These are phyloP conservation scores for Tachina grossa DNA, from an alignment of 2,888 invertebrate species.

Conservation along the genomic window DNA sequence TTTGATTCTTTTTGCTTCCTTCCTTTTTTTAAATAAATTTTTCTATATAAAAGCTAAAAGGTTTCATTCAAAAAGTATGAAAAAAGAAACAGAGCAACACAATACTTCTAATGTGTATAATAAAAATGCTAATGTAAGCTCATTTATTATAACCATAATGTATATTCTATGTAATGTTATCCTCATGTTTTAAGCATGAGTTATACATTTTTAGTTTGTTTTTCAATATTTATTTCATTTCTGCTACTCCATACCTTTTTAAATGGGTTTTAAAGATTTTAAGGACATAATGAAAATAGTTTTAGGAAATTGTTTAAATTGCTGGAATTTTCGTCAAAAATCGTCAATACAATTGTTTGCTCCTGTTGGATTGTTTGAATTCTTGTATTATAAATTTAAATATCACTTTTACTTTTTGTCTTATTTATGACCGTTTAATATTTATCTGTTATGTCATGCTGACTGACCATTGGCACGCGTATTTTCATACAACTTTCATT, in stretches of 20 bases:
- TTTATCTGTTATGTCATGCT: slow-evolving; percentile 48
- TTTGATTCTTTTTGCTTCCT: no score
- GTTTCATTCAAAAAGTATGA: slow-evolving; percentile 54
- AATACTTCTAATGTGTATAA: slow-evolving; percentile 68
- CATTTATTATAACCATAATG: slow-evolving; percentile 70
- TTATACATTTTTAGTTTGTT: slow-evolving; percentile 48
- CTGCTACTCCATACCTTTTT: neutral
- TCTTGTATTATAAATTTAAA: slow-evolving; percentile 34
- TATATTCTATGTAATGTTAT: slow-evolving; percentile 68
- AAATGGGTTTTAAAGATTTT: slow-evolving; percentile 21
- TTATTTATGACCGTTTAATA: slow-evolving; percentile 25
- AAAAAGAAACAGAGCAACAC: slow-evolving; percentile 42
- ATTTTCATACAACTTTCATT: slow-evolving; percentile 18
- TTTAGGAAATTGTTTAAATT: slow-evolving; percentile 2
- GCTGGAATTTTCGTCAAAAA: neutral
- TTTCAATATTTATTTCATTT: slow-evolving; percentile 7
- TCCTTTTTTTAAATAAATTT: slow-evolving; percentile 16
- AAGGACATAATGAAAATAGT: neutral
- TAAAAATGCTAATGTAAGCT: slow-evolving; percentile 65
- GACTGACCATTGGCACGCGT: slow-evolving; percentile 55
- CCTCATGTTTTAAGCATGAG: slow-evolving; percentile 62
- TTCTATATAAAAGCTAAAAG: slow-evolving; percentile 54
- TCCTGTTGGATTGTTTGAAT: slow-evolving; percentile 17
- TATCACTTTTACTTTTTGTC: slow-evolving; percentile 55
- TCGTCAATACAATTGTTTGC: neutral